Evolutionary conservation across 2,113 vertebrate genomes (phyloP).

Genomic region (Gasterosteus aculeatus): DNA sequence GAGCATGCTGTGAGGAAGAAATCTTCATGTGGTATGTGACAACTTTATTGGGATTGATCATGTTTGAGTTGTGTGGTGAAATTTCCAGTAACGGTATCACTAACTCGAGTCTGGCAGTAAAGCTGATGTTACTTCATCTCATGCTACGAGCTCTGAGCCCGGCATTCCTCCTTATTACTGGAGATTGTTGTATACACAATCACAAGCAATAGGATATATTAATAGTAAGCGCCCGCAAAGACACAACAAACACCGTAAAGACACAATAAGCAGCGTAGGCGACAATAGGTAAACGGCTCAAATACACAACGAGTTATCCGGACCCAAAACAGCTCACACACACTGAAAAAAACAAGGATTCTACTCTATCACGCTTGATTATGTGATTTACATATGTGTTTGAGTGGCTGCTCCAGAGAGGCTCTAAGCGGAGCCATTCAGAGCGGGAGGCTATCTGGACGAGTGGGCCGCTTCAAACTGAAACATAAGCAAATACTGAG

Average conservation of each 20-base stretch:
- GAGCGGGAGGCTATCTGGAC: conserved; percentile 46
- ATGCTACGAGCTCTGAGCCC: conserved; percentile 29
- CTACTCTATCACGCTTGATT: conserved; percentile 21
- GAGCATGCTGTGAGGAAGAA: conserved; percentile 43
- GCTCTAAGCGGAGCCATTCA: conserved; percentile 56
- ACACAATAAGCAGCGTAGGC: background rate
- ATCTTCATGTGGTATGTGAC: conserved; percentile 51
- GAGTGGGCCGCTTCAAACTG: conserved; percentile 68
- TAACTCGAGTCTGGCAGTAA: conserved; percentile 58
- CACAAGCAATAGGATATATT: conserved; percentile 30
- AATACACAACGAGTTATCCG: too few relatives aligned
- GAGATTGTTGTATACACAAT: conserved; percentile 30
- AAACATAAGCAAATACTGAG: conserved; percentile 75
- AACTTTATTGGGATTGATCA: conserved; percentile 70
- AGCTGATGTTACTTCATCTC: conserved; percentile 56
- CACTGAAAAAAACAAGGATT: background rate
- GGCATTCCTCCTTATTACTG: conserved; percentile 44
- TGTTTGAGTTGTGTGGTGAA: conserved; percentile 71
- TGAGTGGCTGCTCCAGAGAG: conserved; percentile 54
- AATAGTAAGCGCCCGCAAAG: conserved; percentile 19
- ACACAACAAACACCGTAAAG: conserved; percentile 17
- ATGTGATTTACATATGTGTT: conserved; percentile 49
- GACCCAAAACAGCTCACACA: too few relatives aligned
- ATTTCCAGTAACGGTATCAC: conserved; percentile 59
- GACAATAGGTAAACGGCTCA: background rate